Conservation (phyloP, 1,140 invertebrate genomes). For the Coenobita brevimanus region DNA sequence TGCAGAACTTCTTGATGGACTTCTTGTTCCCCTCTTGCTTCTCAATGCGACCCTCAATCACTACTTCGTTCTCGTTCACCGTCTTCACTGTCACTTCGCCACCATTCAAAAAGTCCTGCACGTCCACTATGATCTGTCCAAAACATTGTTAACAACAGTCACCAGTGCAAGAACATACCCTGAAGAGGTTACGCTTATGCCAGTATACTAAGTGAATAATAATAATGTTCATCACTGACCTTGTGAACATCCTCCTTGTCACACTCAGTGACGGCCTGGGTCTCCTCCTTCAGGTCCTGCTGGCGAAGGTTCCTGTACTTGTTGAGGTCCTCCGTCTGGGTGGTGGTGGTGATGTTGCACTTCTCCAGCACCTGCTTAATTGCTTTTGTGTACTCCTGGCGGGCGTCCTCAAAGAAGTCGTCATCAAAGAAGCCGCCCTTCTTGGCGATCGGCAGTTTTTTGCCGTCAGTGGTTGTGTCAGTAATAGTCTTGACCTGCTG, state of each 20-base stretch:
- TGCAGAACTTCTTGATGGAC: too few species aligned
- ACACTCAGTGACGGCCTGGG: conserved; percentile 19
- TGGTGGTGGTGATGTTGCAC: neutral
- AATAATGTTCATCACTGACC: neutral
- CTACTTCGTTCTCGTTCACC: too few species aligned
- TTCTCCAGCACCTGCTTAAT: conserved; percentile 36
- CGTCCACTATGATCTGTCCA: too few species aligned
- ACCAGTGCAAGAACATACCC: too few species aligned
- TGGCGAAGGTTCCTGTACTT: conserved; percentile 47
- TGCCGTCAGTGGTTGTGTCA: neutral
- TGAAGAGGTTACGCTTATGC: too few species aligned
- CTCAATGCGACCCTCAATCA: too few species aligned
- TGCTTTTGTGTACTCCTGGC: conserved; percentile 18
- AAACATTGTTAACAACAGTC: neutral
- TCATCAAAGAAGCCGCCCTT: conserved; percentile 42
- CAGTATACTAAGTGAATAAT: too few species aligned
- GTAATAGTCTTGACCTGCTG: neutral
- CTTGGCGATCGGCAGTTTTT: conserved; percentile 27
- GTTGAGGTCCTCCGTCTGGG: conserved; percentile 30
- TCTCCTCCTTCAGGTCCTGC: conserved; percentile 38
- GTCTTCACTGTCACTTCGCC: too few species aligned
- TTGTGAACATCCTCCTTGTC: conserved; percentile 19
- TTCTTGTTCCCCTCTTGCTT: too few species aligned
- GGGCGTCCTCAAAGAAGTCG: conserved; percentile 40
- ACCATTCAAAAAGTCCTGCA: too few species aligned